phyloP scores from a whole-genome alignment of 1,140 invertebrate genomes.

The Odontomachus brunneus region DNA sequence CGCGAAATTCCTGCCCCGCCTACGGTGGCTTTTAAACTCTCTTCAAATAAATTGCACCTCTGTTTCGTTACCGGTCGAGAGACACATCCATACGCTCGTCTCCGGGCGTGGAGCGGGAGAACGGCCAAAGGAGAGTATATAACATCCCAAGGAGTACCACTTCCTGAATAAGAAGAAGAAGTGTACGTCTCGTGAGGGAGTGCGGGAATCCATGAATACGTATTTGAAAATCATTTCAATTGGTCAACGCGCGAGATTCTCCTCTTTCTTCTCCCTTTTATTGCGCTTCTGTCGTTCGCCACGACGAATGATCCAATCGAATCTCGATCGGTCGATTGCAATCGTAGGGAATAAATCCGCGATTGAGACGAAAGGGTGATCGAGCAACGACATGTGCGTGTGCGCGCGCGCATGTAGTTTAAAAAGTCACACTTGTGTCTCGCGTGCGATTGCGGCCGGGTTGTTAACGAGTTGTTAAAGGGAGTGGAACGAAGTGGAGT shows the following conservation, averaged over 20 bases:
- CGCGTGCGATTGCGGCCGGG: slow-evolving; percentile 43
- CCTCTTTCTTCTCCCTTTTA: too few relatives aligned
- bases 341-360: slow-evolving; percentile 4
- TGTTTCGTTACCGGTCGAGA: slow-evolving; percentile 5
- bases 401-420: background rate
- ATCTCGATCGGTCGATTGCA: background rate
- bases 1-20: slow-evolving; percentile 44
- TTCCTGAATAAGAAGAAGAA: too few relatives aligned
- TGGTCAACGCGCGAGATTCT: too few relatives aligned
- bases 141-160: too few relatives aligned
- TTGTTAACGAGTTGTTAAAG: slow-evolving; percentile 51
- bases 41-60: slow-evolving; percentile 4
- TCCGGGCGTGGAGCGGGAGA: background rate
- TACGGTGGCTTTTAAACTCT: slow-evolving; percentile 46
- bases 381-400: too few relatives aligned
- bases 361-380: slow-evolving; percentile 1
- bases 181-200: too few relatives aligned
- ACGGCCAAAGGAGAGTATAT: too few relatives aligned
- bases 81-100: background rate
- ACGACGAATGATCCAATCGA: background rate
- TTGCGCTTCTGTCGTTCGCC: too few relatives aligned
- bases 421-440: slow-evolving; percentile 16
- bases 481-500: slow-evolving; percentile 30
- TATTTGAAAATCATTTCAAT: too few relatives aligned
- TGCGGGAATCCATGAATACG: too few relatives aligned